phyloP scores from a whole-genome alignment of 2,113 vertebrate genomes.

The Alaudala cheleensis region DNA sequence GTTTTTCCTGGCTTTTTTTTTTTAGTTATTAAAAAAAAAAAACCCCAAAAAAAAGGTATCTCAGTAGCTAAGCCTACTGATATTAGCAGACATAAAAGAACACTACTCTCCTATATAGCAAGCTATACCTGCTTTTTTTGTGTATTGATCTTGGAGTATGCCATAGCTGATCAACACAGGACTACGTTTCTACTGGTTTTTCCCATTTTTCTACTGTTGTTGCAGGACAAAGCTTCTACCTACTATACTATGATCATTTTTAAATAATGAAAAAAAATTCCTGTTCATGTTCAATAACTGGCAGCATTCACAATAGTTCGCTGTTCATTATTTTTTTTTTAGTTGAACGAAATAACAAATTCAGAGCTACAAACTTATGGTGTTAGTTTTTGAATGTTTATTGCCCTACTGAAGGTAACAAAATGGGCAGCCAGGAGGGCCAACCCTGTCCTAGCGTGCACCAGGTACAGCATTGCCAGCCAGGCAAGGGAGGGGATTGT shows the following conservation, averaged over 20 bases:
- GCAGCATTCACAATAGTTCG: neutral
- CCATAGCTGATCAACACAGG: neutral
- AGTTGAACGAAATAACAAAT: neutral
- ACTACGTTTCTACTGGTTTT: neutral
- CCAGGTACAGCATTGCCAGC: rapidly evolving
- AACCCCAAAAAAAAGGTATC: neutral
- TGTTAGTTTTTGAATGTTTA: neutral
- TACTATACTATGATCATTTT: neutral
- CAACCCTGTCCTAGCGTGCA: rapidly evolving
- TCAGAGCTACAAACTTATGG: neutral
- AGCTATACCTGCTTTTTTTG: neutral
- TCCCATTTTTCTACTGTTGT: neutral
- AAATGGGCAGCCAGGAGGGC: neutral
- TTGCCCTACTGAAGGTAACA: neutral
- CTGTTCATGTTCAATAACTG: neutral
- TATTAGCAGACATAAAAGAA: neutral
- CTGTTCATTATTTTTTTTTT: neutral
- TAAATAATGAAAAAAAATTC: neutral
- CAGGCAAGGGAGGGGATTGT: neutral
- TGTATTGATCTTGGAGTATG: neutral
- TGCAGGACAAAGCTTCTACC: neutral
- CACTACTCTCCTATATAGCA: neutral
- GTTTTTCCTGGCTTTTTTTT: neutral
- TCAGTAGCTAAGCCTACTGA: neutral
- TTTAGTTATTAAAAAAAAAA: neutral